Evolutionary conservation across 1,140 invertebrate species (phyloP).

Genomic region (Coenobita brevimanus): DNA sequence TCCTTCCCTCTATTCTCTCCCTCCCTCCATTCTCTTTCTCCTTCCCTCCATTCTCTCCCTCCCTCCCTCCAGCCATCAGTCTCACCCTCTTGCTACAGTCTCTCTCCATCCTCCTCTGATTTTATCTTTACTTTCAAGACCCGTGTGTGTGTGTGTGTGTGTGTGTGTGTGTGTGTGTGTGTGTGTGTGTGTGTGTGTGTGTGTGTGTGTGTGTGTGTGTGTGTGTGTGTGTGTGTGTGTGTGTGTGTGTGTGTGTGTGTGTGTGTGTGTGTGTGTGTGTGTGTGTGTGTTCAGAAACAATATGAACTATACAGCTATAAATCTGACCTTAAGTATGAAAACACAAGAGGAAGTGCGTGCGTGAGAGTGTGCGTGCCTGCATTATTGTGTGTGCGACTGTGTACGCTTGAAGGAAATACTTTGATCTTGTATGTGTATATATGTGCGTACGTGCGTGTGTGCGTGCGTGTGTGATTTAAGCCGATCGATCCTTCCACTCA

Average conservation of each 20-base stretch:
- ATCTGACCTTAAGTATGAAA: too few species aligned
- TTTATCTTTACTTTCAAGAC: not conserved
- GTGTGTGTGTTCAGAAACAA: not conserved
- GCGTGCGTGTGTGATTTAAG: too few species aligned
- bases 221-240: not conserved
- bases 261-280: constrained; percentile 24
- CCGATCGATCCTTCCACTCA: not conserved
- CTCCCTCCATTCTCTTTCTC: not conserved
- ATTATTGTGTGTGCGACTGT: not conserved
- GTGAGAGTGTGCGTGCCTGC: too few species aligned
- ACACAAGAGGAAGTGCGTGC: too few species aligned
- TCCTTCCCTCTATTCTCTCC: not conserved
- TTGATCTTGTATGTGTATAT: not conserved
- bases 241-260: not conserved
- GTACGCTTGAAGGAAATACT: too few species aligned
- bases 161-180: not conserved
- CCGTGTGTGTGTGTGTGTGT: not conserved
- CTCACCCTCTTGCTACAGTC: constrained; percentile 8
- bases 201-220: constrained; percentile 7
- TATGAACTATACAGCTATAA: too few species aligned
- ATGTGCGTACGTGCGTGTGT: too few species aligned
- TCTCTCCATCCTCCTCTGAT: constrained; percentile 21
- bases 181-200: constrained; percentile 11
- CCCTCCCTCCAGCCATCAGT: not conserved
- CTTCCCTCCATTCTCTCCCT: not conserved